Conservation (phyloP, 1,140 invertebrate genomes). For the Drosophila tropicalis region DNA sequence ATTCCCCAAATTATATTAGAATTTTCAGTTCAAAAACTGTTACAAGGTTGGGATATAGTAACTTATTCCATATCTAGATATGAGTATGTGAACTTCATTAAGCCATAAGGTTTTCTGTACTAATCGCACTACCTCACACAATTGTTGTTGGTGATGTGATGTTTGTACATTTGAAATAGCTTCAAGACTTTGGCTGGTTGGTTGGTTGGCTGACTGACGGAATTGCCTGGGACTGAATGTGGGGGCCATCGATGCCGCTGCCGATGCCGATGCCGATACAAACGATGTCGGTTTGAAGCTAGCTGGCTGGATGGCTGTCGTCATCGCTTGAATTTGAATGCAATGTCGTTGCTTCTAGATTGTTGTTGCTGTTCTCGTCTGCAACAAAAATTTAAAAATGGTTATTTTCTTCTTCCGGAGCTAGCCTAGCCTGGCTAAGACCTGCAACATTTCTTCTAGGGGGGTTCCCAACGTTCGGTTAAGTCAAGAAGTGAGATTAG, state of each 20-base stretch:
- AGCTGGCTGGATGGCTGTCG: slow-evolving; percentile 41
- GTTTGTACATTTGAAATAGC: slow-evolving; percentile 51
- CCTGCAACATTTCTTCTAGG: background rate
- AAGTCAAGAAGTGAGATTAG: background rate
- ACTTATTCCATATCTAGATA: background rate
- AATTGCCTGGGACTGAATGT: slow-evolving; percentile 12
- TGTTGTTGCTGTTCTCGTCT: slow-evolving; percentile 24
- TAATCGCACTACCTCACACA: slow-evolving; percentile 34
- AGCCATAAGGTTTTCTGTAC: slow-evolving; percentile 4
- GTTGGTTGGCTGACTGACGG: slow-evolving; percentile 19
- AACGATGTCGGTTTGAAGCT: slow-evolving; percentile 23
- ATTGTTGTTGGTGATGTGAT: slow-evolving; percentile 30
- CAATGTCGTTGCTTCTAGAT: slow-evolving; percentile 40
- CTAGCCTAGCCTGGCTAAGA: slow-evolving; percentile 14
- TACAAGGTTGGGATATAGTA: background rate
- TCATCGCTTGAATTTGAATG: slow-evolving; percentile 73
- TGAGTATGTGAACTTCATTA: background rate
- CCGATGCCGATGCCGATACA: slow-evolving; percentile 22
- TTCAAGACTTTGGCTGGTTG: slow-evolving; percentile 46
- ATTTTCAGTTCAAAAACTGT: background rate
- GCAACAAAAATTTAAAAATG: slow-evolving; percentile 53
- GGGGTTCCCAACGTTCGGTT: background rate
- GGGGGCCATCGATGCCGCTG: slow-evolving; percentile 29
- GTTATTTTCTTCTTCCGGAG: slow-evolving; percentile 52
- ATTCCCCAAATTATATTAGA: slow-evolving; percentile 1